These are phyloP conservation scores for Tetramorium parvispinum DNA, from an alignment of 1,140 invertebrate genomes.

Conservation along the genomic window DNA sequence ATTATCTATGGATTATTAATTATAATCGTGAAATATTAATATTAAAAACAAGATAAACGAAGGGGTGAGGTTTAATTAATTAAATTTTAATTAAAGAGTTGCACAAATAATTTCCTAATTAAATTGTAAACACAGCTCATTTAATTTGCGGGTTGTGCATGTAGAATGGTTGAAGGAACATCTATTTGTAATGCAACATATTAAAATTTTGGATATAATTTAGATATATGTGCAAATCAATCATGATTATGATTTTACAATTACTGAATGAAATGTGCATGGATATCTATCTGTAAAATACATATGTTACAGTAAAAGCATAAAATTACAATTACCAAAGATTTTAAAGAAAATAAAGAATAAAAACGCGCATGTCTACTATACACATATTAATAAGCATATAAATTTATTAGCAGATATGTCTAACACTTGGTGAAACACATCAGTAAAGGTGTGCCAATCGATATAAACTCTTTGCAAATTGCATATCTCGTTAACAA, in stretches of 20 bases:
- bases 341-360: neutral
- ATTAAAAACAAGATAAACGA: neutral
- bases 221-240: neutral
- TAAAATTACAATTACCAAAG: neutral
- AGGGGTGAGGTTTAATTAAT: neutral
- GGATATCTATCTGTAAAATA: neutral
- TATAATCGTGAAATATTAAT: neutral
- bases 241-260: neutral
- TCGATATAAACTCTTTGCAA: neutral
- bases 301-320: neutral
- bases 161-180: neutral
- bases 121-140: neutral
- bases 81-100: conserved; percentile 3
- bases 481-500: neutral
- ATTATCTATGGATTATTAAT: neutral
- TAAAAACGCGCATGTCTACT: neutral
- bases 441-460: neutral
- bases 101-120: neutral
- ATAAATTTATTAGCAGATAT: no score
- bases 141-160: neutral
- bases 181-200: neutral
- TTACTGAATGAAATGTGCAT: neutral
- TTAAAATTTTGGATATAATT: conserved; percentile 1
- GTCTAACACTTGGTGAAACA: neutral
- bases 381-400: no score